Evolutionary conservation across 2,113 vertebrate species (phyloP), one percentile per base, ranked within the genome.

Genomic region (Cyprinodon variegatus): DNA sequence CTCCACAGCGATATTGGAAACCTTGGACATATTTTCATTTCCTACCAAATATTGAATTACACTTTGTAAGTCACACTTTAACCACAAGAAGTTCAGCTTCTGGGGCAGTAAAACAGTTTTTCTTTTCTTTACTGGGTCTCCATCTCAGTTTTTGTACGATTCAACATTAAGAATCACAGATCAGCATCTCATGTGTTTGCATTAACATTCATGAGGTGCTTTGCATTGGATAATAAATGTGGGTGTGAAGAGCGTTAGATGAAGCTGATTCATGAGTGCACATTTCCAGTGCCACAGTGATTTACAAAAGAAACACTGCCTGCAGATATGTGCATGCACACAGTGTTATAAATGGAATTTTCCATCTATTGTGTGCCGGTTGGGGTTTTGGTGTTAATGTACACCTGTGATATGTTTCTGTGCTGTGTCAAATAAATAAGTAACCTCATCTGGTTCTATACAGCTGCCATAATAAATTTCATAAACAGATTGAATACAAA

Each of bases 231-330:
- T 36, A 50, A 36, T 37, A 67, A 37, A 67, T 36, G 29, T 36
- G 41, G n/a, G 43, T 37, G 43, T 48, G n/a, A 46, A 46, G 7
- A 36, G 20, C 45, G 3, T 12, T 11, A n/a, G 12, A 68, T 48
- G 65, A 68, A 29, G 65, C 65, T 50, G 45, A 68, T 50, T 46
- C 46, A 17, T 50, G 45, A 11, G 29, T 68, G 65, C 65, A 68
- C 45, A 48, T 68, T 48, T 68, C 3, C 29, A 50, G 22, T 15
- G 36, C 29, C 7, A 37, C 65, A 20, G 45, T 68, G 45, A 10
- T n/a, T 37, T 50, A 50, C 45, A 50, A 48, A 50, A 46, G 65
- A 29, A 37, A 50, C 22, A 50, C 29, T 36, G 65, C 45, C 29
- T 17, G 15, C 36, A 36, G 45, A 36, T 29, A 46, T 38, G 29